A percentile compares a stretch with the other conserved stretches of the same genome.
Evolutionary conservation across 2,888 invertebrate genomes (phyloP).

Genomic region (Sinopyrophorus schimmeli): DNA sequence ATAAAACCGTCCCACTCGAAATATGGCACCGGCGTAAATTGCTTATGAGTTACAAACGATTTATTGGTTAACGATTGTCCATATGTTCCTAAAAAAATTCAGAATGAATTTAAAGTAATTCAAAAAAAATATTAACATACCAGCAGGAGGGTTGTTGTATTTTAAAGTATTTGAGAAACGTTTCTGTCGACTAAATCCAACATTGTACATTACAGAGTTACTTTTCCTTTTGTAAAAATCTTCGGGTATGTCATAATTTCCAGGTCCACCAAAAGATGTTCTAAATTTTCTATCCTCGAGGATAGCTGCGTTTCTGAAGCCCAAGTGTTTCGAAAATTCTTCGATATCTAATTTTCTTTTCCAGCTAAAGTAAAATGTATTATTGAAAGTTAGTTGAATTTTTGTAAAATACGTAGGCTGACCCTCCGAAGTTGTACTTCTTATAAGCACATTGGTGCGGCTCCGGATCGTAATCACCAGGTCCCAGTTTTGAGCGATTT

Average conservation of each 20-base stretch:
- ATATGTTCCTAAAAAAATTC: conserved; percentile 30
- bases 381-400: neutral
- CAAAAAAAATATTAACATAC: conserved; percentile 14
- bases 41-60: conserved; percentile 13
- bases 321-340: conserved; percentile 42
- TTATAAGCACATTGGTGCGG: conserved; percentile 30
- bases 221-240: conserved; percentile 27
- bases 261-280: conserved; percentile 38
- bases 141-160: conserved; percentile 36
- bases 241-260: conserved; percentile 39
- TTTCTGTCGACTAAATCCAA: conserved; percentile 37
- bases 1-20: conserved; percentile 49
- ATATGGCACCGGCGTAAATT: conserved; percentile 40
- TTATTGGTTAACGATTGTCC: neutral
- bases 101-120: neutral
- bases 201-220: conserved; percentile 32
- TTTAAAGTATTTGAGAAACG: conserved; percentile 33
- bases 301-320: conserved; percentile 39
- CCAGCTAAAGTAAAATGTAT: conserved; percentile 36
- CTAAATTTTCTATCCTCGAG: conserved; percentile 34
- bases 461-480: conserved; percentile 37
- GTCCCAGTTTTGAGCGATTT: conserved; percentile 28
- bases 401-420: conserved; percentile 14
- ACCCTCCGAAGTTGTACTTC: conserved; percentile 20
- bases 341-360: conserved; percentile 36